Base-by-base conservation (phyloP, 1,140 invertebrate species). In the Brachionus rubens region DNA sequence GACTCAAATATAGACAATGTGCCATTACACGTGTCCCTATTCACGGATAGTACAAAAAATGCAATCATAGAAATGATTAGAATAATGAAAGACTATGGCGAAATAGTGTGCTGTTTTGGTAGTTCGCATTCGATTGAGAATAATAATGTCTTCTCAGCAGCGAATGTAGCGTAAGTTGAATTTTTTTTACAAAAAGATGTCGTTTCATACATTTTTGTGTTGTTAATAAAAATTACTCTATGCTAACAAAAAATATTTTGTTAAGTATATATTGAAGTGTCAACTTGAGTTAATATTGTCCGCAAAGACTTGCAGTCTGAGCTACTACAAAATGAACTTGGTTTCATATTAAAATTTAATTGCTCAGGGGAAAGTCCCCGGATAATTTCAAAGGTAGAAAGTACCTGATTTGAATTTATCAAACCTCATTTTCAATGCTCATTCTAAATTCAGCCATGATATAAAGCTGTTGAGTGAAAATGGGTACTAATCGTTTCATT, bases 81-180 rank as follows among this genome's bases (percentile, higher is more conserved):
- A 76, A 96, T 96, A 59, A 95, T 96, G 93, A 93, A 96, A 85
- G 93, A 96, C 78, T 93, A 95, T 83, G 92, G 92, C 3, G 92
- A 96, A 86, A 91, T 96, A 3, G 92, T 95, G 0, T 92, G 92
- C 78, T 90, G 94, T 78, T 88, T 95, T 78, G 93, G 93, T 6
- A 94, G 92, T 26, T 91, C 91, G 3, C 81, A 84, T 19, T 88
- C 92, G 83, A 90, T 91, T 46, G 89, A 92, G 76, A 98, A 97
- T 85, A 91, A 91, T 82, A 88, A 90, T 28, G 90, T 96, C 78
- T 97, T 97, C 81, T 89, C 96, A 85, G 92, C 95, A 84, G 93
- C 93, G 1, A 93, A 97, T 86, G 91, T 91, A 14, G 92, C 90
- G 92, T 93, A 85, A 81, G 77, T 77, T 41, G 41, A n/a, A 33